Base-by-base conservation (phyloP, 2,113 vertebrate genomes). In the Mixornis gularis region DNA sequence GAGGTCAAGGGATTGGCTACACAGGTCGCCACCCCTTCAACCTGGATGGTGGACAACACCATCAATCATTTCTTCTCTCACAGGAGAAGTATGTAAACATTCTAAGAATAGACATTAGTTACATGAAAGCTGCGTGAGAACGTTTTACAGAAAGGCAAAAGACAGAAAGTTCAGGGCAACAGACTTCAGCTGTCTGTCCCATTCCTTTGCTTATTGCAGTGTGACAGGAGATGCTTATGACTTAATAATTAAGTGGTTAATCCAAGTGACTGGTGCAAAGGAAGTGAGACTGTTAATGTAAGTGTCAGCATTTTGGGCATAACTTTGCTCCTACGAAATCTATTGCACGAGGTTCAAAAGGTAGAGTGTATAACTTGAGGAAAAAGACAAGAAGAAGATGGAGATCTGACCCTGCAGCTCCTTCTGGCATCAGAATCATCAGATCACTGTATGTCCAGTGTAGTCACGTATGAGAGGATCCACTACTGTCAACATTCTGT, bases 361-460 rank as follows among this genome's bases (percentile, higher is more conserved):
- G 25, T 1, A 30, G 12, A n/a, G 21, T n/a, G 18, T 55, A 7
- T 20, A 86, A 38, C 4, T 77, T 4, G 22, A n/a, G 17, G 19
- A 0, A 7, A 18, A 29, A 43, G 9, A 49, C 44, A 27, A 38
- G 4, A 13, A 41, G 36, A 8, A 10, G 2, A 1, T 48, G 26
- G 8, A 4, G 1, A 10, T 41, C 46, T 66, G 59, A 30, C 2
- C 16, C 9, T 58, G 20, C 22, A 51, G 18, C 21, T 90, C n/a
- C 34, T 68, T 78, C 59, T 73, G 36, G 4, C 11, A 32, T 62
- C 43, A 32, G 20, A n/a, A n/a, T n/a, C n/a, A n/a, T n/a, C n/a
- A n/a, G n/a, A n/a, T n/a, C n/a, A n/a, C n/a, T 22, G 10, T 26
- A 7, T 36, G 8, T 71, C 36, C 5, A 2, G 26, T 63, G 52